Percentiles rank a stretch among this genome's conserved stretches.
Conservation (phyloP, 2,113 vertebrate species). For the Phalacrocorax brasilianus region DNA sequence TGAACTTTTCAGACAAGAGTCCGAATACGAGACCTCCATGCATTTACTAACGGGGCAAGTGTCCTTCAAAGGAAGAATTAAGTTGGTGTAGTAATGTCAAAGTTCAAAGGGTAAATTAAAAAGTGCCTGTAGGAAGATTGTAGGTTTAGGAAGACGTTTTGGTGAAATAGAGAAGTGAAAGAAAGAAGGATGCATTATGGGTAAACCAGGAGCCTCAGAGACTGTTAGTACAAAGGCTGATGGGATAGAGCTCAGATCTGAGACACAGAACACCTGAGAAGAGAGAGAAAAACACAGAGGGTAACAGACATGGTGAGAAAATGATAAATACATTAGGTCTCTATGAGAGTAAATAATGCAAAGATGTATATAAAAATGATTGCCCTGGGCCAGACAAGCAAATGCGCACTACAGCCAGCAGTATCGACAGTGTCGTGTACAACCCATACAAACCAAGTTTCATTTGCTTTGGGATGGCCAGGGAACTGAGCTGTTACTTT, state of each 20-base stretch:
- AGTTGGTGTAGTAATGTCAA: conserved; percentile 70
- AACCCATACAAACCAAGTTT: neutral
- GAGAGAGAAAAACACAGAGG: conserved; percentile 84
- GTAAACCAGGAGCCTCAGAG: conserved; percentile 83
- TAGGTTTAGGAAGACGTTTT: conserved; percentile 78
- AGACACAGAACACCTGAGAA: conserved; percentile 96
- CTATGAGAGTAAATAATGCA: conserved; percentile 72
- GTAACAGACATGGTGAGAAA: conserved; percentile 82
- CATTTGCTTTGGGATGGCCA: conserved; percentile 2
- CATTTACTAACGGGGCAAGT: conserved; percentile 71
- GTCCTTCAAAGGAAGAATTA: conserved; percentile 71
- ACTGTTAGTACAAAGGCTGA: conserved; percentile 91
- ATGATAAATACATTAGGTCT: conserved; percentile 77
- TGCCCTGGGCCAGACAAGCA: conserved; percentile 42
- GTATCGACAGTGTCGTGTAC: neutral
- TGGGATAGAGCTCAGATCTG: conserved; percentile 83
- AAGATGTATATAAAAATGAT: conserved; percentile 74
- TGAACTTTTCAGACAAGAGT: conserved; percentile 71
- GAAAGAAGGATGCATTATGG: conserved; percentile 80
- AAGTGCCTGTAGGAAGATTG: conserved; percentile 78
- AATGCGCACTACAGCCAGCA: neutral
- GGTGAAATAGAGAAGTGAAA: conserved; percentile 81
- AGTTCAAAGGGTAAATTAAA: conserved; percentile 71
- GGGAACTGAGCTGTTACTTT: neutral
- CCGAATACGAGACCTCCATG: conserved; percentile 72